A percentile compares a stretch with the other conserved stretches of the same genome.
phyloP scores from a whole-genome alignment of 2,888 invertebrate genomes.

The Cephus spinipes region DNA sequence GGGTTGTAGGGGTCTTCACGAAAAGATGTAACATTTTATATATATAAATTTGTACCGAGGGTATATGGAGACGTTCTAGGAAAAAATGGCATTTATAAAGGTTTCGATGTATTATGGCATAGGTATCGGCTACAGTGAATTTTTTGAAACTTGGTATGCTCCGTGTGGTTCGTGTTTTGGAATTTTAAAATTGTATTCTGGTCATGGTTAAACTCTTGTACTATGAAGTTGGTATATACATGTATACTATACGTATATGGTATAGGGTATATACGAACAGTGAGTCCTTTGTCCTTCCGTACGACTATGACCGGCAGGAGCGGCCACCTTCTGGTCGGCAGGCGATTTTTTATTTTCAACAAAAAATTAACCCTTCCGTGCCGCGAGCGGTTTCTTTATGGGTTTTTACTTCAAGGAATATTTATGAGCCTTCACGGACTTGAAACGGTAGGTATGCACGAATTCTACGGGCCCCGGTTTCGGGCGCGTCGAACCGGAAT shows the following conservation, averaged over 20 bases:
- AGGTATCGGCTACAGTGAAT: not conserved
- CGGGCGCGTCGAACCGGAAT: not conserved
- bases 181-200: not conserved
- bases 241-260: not conserved
- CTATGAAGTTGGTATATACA: not conserved
- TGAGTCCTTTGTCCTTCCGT: constrained; percentile 49
- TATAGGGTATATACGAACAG: constrained; percentile 27
- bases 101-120: not conserved
- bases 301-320: constrained; percentile 31
- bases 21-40: not conserved
- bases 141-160: not conserved
- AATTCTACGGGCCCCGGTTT: constrained; percentile 29
- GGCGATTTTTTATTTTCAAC: constrained; percentile 33
- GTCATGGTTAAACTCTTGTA: not conserved
- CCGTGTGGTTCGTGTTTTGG: not conserved
- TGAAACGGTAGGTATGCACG: constrained; percentile 21
- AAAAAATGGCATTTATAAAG: not conserved
- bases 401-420: constrained; percentile 57
- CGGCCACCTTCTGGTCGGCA: constrained; percentile 35
- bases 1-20: not conserved
- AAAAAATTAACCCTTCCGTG: constrained; percentile 61
- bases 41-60: not conserved
- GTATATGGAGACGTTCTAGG: not conserved
- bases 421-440: constrained; percentile 58
- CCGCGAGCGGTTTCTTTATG: constrained; percentile 64